Evolutionary conservation across 2,113 vertebrate species (phyloP).

Genomic region (Cairina moschata): DNA sequence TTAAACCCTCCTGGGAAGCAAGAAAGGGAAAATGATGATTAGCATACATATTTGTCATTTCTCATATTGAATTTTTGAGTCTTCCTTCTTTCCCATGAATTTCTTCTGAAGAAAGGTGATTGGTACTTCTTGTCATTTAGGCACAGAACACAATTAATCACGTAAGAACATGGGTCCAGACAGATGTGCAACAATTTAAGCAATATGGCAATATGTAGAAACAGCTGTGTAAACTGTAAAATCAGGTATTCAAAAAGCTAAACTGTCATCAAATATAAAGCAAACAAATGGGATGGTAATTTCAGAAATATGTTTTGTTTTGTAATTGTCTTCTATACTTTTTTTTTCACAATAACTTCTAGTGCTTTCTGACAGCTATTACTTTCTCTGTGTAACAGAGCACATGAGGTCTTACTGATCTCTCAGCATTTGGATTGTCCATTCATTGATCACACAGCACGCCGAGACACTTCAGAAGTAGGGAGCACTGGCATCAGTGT

Average conservation of each 20-base stretch:
- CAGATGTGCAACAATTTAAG: not conserved
- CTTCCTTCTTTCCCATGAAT: not conserved
- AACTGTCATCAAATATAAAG: not conserved
- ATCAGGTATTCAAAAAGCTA: not conserved
- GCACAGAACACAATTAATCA: not conserved
- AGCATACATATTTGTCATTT: not conserved
- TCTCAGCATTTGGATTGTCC: not conserved
- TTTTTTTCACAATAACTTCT: not conserved
- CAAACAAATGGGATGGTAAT: not conserved
- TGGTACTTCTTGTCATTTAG: not conserved
- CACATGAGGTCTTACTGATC: not conserved
- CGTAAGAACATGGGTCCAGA: fast-evolving
- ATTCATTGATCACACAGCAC: not conserved
- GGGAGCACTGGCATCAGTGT: not conserved
- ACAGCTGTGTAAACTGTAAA: not conserved
- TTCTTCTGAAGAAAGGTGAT: not conserved
- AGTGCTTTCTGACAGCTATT: not conserved
- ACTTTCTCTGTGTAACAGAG: not conserved
- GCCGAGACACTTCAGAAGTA: not conserved
- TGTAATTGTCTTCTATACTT: not conserved
- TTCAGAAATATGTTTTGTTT: not conserved
- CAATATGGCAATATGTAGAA: not conserved
- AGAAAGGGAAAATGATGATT: not conserved
- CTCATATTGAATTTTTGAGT: not conserved
- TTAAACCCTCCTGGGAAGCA: not conserved